These are phyloP conservation scores for Agelas oroides DNA, from an alignment of 37 sponge, comb jelly and placozoan genomes.

Conservation along the genomic window DNA sequence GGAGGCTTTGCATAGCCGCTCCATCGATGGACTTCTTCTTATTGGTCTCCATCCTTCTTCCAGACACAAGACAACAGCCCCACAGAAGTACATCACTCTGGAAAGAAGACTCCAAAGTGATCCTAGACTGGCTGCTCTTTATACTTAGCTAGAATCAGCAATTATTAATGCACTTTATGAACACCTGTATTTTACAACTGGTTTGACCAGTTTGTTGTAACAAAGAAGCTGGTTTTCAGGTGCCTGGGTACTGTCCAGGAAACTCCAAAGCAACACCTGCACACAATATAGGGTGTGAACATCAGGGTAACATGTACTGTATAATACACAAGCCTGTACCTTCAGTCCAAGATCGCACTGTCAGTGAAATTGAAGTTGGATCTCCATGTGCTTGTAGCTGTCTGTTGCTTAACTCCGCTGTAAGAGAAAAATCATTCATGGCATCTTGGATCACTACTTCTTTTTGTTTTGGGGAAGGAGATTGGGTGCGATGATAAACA, in stretches of 20 bases:
- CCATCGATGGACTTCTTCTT: too few species aligned
- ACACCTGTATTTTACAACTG: too few species aligned
- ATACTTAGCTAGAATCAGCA: not conserved
- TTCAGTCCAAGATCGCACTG: not conserved
- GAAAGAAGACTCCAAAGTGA: conserved; percentile 76
- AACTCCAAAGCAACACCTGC: conserved; percentile 10
- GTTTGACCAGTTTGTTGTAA: not conserved
- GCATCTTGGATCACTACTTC: too few species aligned
- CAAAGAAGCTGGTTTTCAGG: not conserved
- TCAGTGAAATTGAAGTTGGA: not conserved
- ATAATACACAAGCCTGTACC: too few species aligned
- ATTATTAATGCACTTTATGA: not conserved
- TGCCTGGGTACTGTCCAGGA: not conserved
- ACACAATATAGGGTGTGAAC: too few species aligned
- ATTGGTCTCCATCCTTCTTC: not conserved
- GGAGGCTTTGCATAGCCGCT: too few species aligned
- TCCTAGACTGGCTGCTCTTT: conserved; percentile 45
- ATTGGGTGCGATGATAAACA: too few species aligned
- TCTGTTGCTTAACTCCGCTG: not conserved
- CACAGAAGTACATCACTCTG: conserved; percentile 82
- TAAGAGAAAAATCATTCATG: not conserved
- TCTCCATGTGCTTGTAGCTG: not conserved
- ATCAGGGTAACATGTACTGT: too few species aligned
- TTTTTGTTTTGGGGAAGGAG: too few species aligned
- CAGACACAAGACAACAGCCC: conserved; percentile 92